phyloP scores from a whole-genome alignment of 2,888 invertebrate species.

The Rotaria magnacalcarata region DNA sequence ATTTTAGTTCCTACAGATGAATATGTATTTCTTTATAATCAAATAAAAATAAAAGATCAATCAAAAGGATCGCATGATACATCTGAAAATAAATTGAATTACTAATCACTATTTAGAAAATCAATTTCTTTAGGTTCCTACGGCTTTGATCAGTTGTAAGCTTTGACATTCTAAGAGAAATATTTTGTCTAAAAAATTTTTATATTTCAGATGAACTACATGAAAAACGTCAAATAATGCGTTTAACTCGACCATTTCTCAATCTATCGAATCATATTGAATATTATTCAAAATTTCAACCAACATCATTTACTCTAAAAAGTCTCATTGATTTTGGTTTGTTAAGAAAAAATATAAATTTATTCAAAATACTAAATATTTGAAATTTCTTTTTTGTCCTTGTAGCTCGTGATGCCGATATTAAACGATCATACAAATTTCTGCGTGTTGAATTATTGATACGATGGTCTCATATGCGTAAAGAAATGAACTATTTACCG shows the following conservation, averaged over 20 bases:
- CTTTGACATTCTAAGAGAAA: no score
- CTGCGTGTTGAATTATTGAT: slow-evolving; percentile 78
- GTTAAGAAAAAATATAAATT: neutral
- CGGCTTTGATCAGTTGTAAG: no score
- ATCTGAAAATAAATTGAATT: no score
- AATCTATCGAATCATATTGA: neutral
- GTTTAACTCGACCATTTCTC: neutral
- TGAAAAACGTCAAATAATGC: neutral
- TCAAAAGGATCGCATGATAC: no score
- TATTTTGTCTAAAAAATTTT: no score
- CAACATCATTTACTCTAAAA: slow-evolving; percentile 40
- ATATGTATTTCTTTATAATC: no score
- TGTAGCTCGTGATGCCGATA: neutral
- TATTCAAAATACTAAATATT: neutral
- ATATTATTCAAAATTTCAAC: slow-evolving; percentile 44
- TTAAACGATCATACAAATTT: slow-evolving; percentile 78
- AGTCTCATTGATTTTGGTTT: slow-evolving; percentile 29
- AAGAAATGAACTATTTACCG: slow-evolving; percentile 62
- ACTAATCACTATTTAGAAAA: no score
- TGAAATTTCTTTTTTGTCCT: no score
- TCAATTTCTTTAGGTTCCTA: no score
- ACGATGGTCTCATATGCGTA: slow-evolving; percentile 57
- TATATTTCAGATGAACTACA: no score
- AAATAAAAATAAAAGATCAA: no score
- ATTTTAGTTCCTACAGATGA: no score